Evolutionary conservation across 1,140 invertebrate genomes (phyloP).

Genomic region (Drosophila equinoxialis): DNA sequence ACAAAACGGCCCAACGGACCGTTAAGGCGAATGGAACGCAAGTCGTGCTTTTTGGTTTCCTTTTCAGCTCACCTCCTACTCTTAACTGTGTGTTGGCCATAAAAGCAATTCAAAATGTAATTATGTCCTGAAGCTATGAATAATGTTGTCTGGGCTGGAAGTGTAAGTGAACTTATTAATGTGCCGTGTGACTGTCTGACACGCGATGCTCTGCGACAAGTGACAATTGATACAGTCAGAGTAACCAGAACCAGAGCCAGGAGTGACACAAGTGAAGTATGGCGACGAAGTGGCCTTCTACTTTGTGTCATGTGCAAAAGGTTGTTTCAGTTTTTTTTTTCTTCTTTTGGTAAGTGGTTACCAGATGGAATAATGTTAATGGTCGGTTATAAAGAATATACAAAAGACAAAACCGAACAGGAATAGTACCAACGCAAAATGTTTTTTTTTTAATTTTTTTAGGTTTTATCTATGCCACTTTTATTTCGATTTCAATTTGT

Average conservation of each 20-base stretch:
- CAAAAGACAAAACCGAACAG: background rate
- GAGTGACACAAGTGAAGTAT: constrained; percentile 14
- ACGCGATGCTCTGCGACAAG: constrained; percentile 50
- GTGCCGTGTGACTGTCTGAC: constrained; percentile 51
- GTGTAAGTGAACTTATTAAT: constrained; percentile 80
- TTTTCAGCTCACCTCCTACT: background rate
- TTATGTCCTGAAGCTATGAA: constrained; percentile 75
- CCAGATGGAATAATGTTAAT: constrained; percentile 53
- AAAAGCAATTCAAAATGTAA: constrained; percentile 81
- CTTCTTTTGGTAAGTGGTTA: constrained; percentile 47
- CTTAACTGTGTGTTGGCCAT: constrained; percentile 39
- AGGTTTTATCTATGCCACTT: background rate
- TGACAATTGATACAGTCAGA: constrained; percentile 59
- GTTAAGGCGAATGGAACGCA: constrained; percentile 36
- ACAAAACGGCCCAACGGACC: constrained; percentile 59
- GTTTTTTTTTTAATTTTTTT: background rate
- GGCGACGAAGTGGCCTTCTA: constrained; percentile 35
- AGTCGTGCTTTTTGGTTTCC: background rate
- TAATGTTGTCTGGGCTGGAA: constrained; percentile 73
- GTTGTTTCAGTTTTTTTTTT: background rate
- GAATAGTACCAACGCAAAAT: background rate
- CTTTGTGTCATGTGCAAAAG: constrained; percentile 50
- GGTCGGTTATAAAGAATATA: background rate
- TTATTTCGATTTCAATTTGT: constrained; percentile 14
- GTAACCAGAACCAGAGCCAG: constrained; percentile 12